Base-by-base conservation (phyloP, 2,113 vertebrate species). In the Notarius quadriscutis region DNA sequence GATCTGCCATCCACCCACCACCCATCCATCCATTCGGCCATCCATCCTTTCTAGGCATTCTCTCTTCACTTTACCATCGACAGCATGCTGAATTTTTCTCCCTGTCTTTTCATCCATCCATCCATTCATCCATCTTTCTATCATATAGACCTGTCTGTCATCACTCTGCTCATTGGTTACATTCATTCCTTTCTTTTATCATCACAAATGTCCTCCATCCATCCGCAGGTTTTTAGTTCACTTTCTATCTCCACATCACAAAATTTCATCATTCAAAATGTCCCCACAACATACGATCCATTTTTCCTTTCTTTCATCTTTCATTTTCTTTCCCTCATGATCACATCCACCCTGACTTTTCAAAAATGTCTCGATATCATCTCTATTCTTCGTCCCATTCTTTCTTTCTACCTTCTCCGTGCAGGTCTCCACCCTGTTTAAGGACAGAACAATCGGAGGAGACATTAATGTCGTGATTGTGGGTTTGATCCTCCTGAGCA, bases 401-500 rank as follows among this genome's bases (percentile, higher is more conserved):
- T 6, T 1, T 25, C 20, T 60, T 30, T 84, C 57, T 67, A 8
- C 71, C 30, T 27, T 53, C 34, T 20, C 62, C 53, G 84, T 41
- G 79, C 83, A 98, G 97, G 97, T 98, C 69, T 98, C 97, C 48
- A 95, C 96, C 74, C 93, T 98, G 84, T 98, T 97, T 90, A 97
- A 96, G 92, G 97, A 98, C 1, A 96, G 96, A 6, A 97, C 97
- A 0, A 97, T 98, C 86, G 97, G 97, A 72, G 96, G 96, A 4
- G 96, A 97, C 84, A 97, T 98, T 89, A 97, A 97, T 81, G 96
- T 98, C 50, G 96, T 95, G 7, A 94, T 98, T 12, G 97, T 97
- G 14, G 96, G 97, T 5, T 95, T 98, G 10, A 94, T 98, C 77
- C 95, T 98, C 87, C 94, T 98, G 62, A 96, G 97, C 87, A 96